These are phyloP conservation scores for Achlya flavicornis DNA, from an alignment of 2,888 invertebrate species.

Conservation along the genomic window DNA sequence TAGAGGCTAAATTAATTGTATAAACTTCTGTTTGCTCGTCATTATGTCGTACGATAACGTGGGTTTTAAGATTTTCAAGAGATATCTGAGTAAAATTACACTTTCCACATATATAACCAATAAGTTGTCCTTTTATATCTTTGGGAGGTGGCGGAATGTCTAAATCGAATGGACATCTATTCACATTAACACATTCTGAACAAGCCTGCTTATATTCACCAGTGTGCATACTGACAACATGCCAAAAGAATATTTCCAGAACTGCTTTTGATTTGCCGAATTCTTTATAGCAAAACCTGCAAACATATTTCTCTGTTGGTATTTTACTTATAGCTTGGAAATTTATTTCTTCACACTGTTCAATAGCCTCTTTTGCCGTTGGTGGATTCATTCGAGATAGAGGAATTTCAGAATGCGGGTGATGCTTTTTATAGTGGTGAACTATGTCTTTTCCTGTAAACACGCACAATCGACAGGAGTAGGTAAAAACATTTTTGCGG, in stretches of 20 bases:
- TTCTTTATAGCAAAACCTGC: constrained; percentile 72
- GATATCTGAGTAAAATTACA: constrained; percentile 90
- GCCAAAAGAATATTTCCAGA: constrained; percentile 86
- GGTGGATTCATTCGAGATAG: constrained; percentile 84
- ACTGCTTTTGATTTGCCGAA: constrained; percentile 52
- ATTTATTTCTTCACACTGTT: constrained; percentile 76
- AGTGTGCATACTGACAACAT: constrained; percentile 88
- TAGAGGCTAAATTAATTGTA: constrained; percentile 65
- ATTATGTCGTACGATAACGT: constrained; percentile 84
- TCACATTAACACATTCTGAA: constrained; percentile 79
- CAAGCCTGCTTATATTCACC: constrained; percentile 90
- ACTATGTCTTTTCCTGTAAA: constrained; percentile 85
- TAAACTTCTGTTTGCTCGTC: constrained; percentile 75
- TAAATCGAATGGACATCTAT: constrained; percentile 59
- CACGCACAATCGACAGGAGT: constrained; percentile 85
- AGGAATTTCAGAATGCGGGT: constrained; percentile 86
- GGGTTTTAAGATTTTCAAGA: constrained; percentile 84
- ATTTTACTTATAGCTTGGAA: constrained; percentile 63
- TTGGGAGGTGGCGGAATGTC: constrained; percentile 74
- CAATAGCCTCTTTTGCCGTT: constrained; percentile 81
- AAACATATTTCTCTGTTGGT: constrained; percentile 63
- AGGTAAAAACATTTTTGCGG: constrained; percentile 56
- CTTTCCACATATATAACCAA: constrained; percentile 87
- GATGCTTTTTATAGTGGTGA: constrained; percentile 86
- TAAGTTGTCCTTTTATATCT: constrained; percentile 64